Base-by-base conservation (phyloP, 2,113 vertebrate genomes). In the Epinephelus lanceolatus region DNA sequence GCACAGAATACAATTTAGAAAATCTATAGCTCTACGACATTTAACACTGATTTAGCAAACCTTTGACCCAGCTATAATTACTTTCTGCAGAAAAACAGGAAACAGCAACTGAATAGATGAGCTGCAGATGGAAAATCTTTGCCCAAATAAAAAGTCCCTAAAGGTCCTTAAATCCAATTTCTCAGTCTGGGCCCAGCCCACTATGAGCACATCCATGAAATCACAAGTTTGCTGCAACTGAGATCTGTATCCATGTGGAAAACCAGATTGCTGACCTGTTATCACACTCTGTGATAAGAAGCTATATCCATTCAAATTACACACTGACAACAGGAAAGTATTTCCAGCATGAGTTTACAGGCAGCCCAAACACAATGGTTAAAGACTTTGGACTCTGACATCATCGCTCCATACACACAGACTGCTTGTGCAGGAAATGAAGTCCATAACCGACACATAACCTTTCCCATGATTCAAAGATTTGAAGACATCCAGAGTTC, bases 61-160 rank as follows among this genome's bases (percentile, higher is more conserved):
- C 21, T 84, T 62, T 76, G 62, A 83, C 71, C 69, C 14, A 17
- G 3, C 57, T 60, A 11, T 76, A 72, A 82, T 82, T 70, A 78
- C 56, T 73, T 85, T 73, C 49, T 52, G n/a, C 45, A 12, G 18
- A 42, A 23, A 84, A 78, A 61, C 37, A 42, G 56, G 15, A 40
- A 4, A 72, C 65, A 40, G 27, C 21, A 37, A 47, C 17, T 70
- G 21, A 45, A 42, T 6, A 23, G 40, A 45, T 45, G 13, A 23
- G 17, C 5, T 51, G 47, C 45, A 51, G 45, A 30, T 27, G 25
- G 25, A 51, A 45, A 27, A 11, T 51, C 1, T 27, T 67, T 25
- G 23, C 4, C 4, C 15, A 40, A 3, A 3, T 51, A 30, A 27
- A 68, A 68, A 9, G 6, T 25, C n/a, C n/a, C 21, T 66, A 40